Percentiles rank a stretch among this genome's conserved stretches.
These are phyloP conservation scores for Labrus mixtus DNA, from an alignment of 2,113 vertebrate species.

Conservation along the genomic window DNA sequence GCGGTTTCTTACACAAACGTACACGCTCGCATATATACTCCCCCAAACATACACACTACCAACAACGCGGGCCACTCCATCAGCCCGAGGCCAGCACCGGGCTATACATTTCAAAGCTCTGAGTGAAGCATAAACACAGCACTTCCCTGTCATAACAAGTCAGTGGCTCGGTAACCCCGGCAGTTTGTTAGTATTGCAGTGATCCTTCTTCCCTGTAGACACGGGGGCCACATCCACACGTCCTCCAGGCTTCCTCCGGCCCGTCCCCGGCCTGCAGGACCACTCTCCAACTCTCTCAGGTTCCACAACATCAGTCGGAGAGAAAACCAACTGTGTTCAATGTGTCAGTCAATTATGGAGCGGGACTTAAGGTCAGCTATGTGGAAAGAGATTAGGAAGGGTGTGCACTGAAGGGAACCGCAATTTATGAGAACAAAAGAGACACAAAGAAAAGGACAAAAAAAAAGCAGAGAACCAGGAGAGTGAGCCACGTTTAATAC, in stretches of 20 bases:
- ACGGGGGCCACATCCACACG: constrained; percentile 55
- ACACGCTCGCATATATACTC: constrained; percentile 12
- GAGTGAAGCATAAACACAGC: constrained; percentile 78
- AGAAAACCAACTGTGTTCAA: constrained; percentile 38
- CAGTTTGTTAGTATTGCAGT: constrained; percentile 75
- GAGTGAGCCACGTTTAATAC: background rate
- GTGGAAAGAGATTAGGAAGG: constrained; percentile 58
- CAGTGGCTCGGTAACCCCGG: constrained; percentile 61
- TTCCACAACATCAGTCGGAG: constrained; percentile 60
- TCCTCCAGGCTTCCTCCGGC: constrained; percentile 69
- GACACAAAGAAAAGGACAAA: background rate
- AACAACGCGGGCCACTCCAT: constrained; percentile 53
- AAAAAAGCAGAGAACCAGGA: background rate
- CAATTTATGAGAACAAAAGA: constrained; percentile 14
- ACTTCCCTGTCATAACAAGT: constrained; percentile 81
- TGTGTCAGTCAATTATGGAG: constrained; percentile 41
- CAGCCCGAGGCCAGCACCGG: constrained; percentile 62
- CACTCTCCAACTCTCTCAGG: constrained; percentile 39
- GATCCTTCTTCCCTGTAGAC: constrained; percentile 72
- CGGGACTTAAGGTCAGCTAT: constrained; percentile 34
- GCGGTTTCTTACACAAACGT: constrained; percentile 25
- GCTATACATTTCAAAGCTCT: constrained; percentile 81
- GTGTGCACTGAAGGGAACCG: constrained; percentile 14
- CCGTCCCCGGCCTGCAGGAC: constrained; percentile 33
- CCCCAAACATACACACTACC: constrained; percentile 34